Percentiles rank a stretch among this genome's conserved stretches.
phyloP scores from a whole-genome alignment of 2,888 invertebrate species.

The Pterobdella sp. region DNA sequence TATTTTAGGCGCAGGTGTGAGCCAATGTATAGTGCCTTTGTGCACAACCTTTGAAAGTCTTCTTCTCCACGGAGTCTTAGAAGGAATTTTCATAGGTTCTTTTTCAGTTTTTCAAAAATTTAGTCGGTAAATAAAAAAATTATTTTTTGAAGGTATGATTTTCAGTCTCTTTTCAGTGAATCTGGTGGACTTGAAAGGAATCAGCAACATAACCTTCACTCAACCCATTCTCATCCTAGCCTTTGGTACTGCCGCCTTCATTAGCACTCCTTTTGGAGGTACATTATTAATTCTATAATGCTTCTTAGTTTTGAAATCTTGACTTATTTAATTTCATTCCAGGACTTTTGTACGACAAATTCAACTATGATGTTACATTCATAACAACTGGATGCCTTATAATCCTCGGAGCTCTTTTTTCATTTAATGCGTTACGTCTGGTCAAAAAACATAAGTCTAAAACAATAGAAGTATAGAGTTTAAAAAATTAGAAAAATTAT shows the following conservation, averaged over 20 bases:
- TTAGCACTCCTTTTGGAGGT: conserved; percentile 34
- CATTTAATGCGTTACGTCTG: too few species aligned
- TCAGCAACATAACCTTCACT: conserved; percentile 30
- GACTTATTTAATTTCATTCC: too few species aligned
- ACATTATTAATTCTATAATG: conserved; percentile 3
- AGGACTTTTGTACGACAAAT: too few species aligned
- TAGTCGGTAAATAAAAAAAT: too few species aligned
- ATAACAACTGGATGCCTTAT: too few species aligned
- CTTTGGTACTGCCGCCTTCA: conserved; percentile 31
- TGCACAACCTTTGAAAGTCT: conserved; percentile 30
- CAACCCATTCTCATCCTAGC: conserved; percentile 31
- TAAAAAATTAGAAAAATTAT: too few species aligned
- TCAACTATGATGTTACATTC: too few species aligned
- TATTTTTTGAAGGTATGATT: conserved; percentile 26
- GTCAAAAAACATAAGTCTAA: too few species aligned
- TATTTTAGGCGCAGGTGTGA: conserved; percentile 25
- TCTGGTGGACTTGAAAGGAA: conserved; percentile 34
- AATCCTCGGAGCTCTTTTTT: too few species aligned
- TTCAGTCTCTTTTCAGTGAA: conserved; percentile 29
- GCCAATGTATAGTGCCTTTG: conserved; percentile 28
- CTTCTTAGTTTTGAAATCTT: too few species aligned
- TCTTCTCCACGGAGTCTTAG: conserved; percentile 18
- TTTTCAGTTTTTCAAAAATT: too few species aligned
- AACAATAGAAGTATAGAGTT: too few species aligned
- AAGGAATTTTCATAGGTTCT: conserved; percentile 24